Evolutionary conservation across 2,113 vertebrate genomes (phyloP), one percentile per base, ranked within the genome.

Genomic region (Gorsachius goisagi): DNA sequence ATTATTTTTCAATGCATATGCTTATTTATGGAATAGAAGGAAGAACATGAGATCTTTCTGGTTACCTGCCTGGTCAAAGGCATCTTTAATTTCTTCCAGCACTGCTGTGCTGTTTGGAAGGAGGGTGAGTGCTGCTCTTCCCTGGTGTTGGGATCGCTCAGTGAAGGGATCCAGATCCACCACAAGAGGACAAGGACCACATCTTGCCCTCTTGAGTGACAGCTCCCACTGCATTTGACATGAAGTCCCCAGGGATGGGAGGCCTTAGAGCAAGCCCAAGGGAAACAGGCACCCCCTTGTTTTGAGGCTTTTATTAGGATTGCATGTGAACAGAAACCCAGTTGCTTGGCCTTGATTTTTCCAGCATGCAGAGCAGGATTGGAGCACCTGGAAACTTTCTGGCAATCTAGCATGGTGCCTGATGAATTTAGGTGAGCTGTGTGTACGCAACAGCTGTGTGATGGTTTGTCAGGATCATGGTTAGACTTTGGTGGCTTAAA

Each of bases 1-100:
- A 84, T 81, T 81, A 69, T 96, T 97, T 97, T 97, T 89, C 95
- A 97, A 88, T 33, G 27, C 67, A 85, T 95, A 82, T 53, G 24
- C 88, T 97, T 98, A 97, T 97, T 97, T 95, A 95, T 96, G 89
- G 60, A 89, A 75, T 80, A 91, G 94, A 94, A 97, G 80, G 75
- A 93, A 47, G 50, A 96, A 81, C 20, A 50, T 12, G 49, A 41
- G 35, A 62, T 71, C 62, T 68, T 91, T 80, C 56, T 1, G 2
- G 30, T 91, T 94, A 89, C 18, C 44, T 95, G 52, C 39, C 39
- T 85, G 30, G 33, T 15, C 60, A 74, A 77, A 81, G 22, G 6
- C 16, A 45, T 78, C 32, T 82, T 67, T 78, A 59, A 32, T 67
- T 75, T 92, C 58, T 94, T 91, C 35, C 59, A 52, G 27, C 49